Conservation (phyloP, 2,888 invertebrate species). For the Crepidodera aurea region DNA sequence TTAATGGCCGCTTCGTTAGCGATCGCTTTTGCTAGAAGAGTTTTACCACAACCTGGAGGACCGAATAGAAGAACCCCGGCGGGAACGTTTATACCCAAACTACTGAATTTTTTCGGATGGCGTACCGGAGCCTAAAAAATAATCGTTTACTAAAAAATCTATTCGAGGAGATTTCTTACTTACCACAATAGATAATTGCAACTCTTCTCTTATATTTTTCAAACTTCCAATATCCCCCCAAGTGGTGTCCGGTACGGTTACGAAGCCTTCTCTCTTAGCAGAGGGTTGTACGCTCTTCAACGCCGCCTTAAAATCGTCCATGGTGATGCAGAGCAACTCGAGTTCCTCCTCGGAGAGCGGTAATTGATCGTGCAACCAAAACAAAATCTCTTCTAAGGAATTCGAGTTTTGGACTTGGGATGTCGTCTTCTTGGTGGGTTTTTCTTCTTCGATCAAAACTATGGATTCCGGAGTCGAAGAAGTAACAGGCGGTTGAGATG, state of each 20-base stretch:
- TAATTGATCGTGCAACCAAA: slow-evolving; percentile 71
- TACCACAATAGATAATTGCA: slow-evolving; percentile 88
- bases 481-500: not conserved
- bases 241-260: slow-evolving; percentile 95
- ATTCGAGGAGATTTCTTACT: slow-evolving; percentile 41
- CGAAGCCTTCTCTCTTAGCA: slow-evolving; percentile 95
- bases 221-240: slow-evolving; percentile 98
- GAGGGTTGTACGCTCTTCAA: slow-evolving; percentile 88
- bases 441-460: slow-evolving; percentile 15
- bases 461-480: not conserved
- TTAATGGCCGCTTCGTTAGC: slow-evolving; percentile 99
- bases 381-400: slow-evolving; percentile 67
- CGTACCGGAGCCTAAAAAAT: slow-evolving; percentile 81
- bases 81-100: slow-evolving; percentile 79
- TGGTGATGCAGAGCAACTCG: slow-evolving; percentile 71
- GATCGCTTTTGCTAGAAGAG: slow-evolving; percentile 95
- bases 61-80: slow-evolving; percentile 95
- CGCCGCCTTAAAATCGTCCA: slow-evolving; percentile 80
- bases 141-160: slow-evolving; percentile 1
- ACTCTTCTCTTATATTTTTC: slow-evolving; percentile 83
- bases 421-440: slow-evolving; percentile 11
- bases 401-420: not conserved
- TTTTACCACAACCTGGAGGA: slow-evolving; percentile 97
- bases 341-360: slow-evolving; percentile 72
- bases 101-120: slow-evolving; percentile 78